A percentile compares a stretch with the other conserved stretches of the same genome.
These are phyloP conservation scores for Cyrtorhinus lividipennis DNA, from an alignment of 1,140 invertebrate genomes.

Conservation along the genomic window DNA sequence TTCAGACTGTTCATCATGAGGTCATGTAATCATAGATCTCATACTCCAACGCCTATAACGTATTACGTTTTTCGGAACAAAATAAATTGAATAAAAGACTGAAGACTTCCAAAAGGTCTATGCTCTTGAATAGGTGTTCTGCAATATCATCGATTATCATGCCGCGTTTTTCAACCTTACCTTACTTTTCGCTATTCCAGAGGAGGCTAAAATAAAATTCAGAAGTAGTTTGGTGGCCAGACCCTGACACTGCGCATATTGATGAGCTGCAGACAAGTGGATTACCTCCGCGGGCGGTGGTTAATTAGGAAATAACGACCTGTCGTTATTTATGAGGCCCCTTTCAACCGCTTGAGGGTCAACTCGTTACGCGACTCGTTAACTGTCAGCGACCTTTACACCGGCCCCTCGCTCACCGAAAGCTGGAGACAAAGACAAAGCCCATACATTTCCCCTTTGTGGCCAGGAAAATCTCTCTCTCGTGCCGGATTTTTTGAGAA, in stretches of 20 bases:
- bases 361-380: neutral
- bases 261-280: neutral
- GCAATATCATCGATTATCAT: no score
- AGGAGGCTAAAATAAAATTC: slow-evolving; percentile 4
- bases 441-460: neutral
- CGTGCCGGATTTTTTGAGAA: neutral
- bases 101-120: no score
- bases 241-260: neutral
- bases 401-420: neutral
- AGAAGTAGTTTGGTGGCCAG: neutral
- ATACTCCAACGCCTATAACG: no score
- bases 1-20: no score
- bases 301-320: neutral
- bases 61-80: no score
- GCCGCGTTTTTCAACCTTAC: no score
- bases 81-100: no score
- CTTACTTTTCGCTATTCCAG: no score
- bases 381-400: neutral
- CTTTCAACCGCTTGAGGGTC: neutral
- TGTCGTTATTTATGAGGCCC: neutral
- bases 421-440: neutral
- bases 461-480: no score
- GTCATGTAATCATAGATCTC: no score
- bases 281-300: neutral
- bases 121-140: no score